Evolutionary conservation across 2,113 vertebrate genomes (phyloP).

Genomic region (Lagopus leucura): DNA sequence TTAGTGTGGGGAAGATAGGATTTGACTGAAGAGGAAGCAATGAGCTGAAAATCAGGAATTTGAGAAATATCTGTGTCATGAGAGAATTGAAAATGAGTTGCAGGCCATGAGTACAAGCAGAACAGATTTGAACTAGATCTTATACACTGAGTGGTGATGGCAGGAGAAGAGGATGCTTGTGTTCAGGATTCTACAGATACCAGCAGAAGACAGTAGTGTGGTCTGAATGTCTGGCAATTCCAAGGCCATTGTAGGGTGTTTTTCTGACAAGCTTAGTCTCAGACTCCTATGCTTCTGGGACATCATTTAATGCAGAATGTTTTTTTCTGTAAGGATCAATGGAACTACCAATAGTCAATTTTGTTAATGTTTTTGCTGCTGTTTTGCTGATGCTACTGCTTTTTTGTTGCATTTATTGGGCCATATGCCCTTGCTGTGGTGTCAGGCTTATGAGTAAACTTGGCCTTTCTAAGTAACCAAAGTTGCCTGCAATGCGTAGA

Average conservation of each 20-base stretch:
- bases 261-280: not conserved
- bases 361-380: not conserved
- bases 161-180: not conserved
- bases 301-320: not conserved
- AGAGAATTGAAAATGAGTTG: not conserved
- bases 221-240: not conserved
- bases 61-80: not conserved
- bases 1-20: not conserved
- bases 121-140: not conserved
- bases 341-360: not conserved
- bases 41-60: not conserved
- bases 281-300: not conserved
- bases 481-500: not conserved
- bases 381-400: not conserved
- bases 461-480: not conserved
- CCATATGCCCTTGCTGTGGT: fast-evolving
- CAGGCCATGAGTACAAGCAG: not conserved
- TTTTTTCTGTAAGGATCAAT: not conserved
- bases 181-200: not conserved
- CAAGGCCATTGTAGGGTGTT: not conserved
- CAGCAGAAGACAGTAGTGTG: not conserved
- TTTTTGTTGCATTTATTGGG: not conserved
- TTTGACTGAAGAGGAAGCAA: not conserved
- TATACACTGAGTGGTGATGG: not conserved
- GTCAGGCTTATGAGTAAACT: not conserved